These are phyloP conservation scores for Anas platyrhynchos DNA, from an alignment of 2,113 vertebrate genomes.

Conservation along the genomic window DNA sequence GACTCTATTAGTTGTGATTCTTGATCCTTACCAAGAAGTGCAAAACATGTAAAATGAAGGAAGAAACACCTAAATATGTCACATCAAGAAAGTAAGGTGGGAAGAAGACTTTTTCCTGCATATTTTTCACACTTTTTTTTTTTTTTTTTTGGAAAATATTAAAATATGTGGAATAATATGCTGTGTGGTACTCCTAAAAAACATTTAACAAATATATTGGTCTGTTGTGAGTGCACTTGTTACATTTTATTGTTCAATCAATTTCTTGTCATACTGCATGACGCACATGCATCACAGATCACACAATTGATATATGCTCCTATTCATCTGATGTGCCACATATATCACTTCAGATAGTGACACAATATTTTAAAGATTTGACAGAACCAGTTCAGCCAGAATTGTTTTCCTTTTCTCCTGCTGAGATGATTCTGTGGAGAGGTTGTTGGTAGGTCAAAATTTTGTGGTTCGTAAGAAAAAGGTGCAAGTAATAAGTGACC, in stretches of 20 bases:
- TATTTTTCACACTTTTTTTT: neutral
- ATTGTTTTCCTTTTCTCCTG: neutral
- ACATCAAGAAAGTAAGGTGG: neutral
- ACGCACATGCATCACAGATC: neutral
- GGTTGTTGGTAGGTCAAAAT: neutral
- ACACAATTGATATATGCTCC: neutral
- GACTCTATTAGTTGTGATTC: neutral
- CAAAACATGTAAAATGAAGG: neutral
- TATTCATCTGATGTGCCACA: neutral
- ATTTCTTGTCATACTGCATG: neutral
- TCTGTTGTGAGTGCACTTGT: neutral
- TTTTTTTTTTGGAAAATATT: neutral
- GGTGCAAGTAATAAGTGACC: neutral
- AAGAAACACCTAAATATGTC: neutral
- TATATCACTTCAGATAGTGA: neutral
- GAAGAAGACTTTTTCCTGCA: neutral
- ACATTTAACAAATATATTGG: neutral
- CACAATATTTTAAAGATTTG: constrained; percentile 16
- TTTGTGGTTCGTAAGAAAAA: neutral
- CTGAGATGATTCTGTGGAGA: neutral
- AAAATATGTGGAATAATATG: neutral
- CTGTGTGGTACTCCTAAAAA: neutral
- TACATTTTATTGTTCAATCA: neutral
- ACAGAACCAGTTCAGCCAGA: neutral
- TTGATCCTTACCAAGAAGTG: neutral